Evolutionary conservation across 2,888 invertebrate species (phyloP).

Genomic region (Branchellion lobata): DNA sequence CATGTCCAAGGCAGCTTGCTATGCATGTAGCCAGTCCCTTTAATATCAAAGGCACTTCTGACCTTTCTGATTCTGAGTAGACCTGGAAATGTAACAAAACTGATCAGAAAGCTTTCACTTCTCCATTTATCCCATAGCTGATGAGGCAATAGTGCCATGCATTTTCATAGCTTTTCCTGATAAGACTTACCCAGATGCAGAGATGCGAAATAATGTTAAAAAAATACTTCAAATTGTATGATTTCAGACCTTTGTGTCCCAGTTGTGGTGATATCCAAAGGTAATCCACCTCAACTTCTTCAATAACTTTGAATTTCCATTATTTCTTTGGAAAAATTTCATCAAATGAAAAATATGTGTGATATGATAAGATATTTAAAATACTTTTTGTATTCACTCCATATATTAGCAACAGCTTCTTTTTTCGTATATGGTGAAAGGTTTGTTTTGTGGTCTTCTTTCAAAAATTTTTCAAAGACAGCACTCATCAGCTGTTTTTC

Average conservation of each 20-base stretch:
- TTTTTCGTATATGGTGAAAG: conserved; percentile 58
- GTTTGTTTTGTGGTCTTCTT: conserved; percentile 67
- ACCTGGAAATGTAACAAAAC: conserved; percentile 53
- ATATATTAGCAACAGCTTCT: conserved; percentile 45
- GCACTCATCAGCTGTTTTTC: conserved; percentile 67
- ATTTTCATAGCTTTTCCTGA: too few species aligned
- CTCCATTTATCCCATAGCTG: too few species aligned
- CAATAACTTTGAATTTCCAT: conserved; percentile 44
- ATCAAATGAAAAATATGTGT: neutral
- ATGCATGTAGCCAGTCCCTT: conserved; percentile 70
- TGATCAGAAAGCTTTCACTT: too few species aligned
- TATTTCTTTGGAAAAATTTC: neutral
- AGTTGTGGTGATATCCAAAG: conserved; percentile 94
- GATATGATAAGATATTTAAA: neutral
- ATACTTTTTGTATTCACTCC: conserved; percentile 40
- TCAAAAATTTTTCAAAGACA: conserved; percentile 76
- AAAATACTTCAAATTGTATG: too few species aligned
- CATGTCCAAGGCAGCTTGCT: conserved; percentile 50
- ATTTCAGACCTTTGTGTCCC: conserved; percentile 80
- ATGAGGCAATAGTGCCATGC: too few species aligned
- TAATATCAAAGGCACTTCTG: conserved; percentile 75
- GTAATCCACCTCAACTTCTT: conserved; percentile 82
- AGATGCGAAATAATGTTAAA: too few species aligned
- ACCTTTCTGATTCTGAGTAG: conserved; percentile 57
- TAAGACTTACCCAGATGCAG: too few species aligned